These are phyloP conservation scores for Fukomys damarensis DNA, from an alignment of 2,113 vertebrate species.

Conservation along the genomic window DNA sequence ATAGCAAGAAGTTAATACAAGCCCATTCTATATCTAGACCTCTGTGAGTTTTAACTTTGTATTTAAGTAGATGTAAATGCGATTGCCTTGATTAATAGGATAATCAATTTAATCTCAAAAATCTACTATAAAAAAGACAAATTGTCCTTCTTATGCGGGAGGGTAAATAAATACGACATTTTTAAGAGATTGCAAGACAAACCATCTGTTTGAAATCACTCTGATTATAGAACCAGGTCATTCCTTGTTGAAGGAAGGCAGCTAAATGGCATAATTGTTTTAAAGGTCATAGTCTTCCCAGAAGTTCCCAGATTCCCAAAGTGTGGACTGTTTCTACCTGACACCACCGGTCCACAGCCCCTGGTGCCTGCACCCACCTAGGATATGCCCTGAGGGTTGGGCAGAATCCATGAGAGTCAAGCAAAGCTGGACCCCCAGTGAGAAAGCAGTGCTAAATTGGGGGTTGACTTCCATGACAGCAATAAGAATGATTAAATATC, in stretches of 20 bases:
- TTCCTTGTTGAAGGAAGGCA: slow-evolving; percentile 1
- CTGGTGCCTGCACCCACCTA: fast-evolving
- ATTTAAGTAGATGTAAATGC: slow-evolving; percentile 28
- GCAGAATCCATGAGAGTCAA: not conserved
- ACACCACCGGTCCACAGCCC: not conserved
- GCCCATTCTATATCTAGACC: not conserved
- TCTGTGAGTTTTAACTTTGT: not conserved
- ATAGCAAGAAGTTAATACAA: not conserved
- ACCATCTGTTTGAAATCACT: slow-evolving; percentile 15
- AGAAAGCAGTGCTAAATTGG: not conserved
- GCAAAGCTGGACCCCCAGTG: too few species aligned
- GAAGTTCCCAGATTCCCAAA: not conserved
- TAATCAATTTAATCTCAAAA: slow-evolving; percentile 32
- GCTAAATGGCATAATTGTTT: not conserved
- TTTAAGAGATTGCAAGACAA: slow-evolving; percentile 17
- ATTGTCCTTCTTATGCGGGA: not conserved
- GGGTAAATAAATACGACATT: slow-evolving; percentile 35
- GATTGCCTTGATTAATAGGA: slow-evolving; percentile 34
- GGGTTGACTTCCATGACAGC: not conserved
- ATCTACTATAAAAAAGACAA: not conserved
- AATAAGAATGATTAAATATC: not conserved
- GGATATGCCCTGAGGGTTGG: fast-evolving
- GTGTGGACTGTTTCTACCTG: not conserved
- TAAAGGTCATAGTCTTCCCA: not conserved
- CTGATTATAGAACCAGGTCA: not conserved